A percentile compares a stretch with the other conserved stretches of the same genome.
phyloP scores from a whole-genome alignment of 2,113 vertebrate genomes.

The Seriola quinqueradiata region DNA sequence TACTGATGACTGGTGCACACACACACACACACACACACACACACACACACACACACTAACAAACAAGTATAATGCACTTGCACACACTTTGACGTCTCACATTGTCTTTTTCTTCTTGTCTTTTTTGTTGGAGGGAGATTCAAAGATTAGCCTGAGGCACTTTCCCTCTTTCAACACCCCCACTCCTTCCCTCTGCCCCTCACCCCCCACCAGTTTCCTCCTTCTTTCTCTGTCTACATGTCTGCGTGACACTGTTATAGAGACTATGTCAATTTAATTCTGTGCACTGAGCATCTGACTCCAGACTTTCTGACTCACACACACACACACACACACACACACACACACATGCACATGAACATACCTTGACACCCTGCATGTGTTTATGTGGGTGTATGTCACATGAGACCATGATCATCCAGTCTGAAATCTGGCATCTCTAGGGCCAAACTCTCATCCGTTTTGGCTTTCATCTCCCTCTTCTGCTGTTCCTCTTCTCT shows the following conservation, averaged over 20 bases:
- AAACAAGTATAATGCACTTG: not conserved
- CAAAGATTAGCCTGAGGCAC: constrained; percentile 49
- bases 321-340: not conserved
- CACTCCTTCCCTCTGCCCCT: not conserved
- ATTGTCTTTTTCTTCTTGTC: not conserved
- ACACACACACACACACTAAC: not conserved
- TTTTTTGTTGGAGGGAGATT: constrained; percentile 32
- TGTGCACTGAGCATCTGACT: not conserved
- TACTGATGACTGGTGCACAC: constrained; percentile 28
- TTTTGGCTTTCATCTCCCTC: constrained; percentile 65
- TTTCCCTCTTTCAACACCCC: constrained; percentile 29
- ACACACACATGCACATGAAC: not conserved
- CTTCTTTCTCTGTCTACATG: not conserved
- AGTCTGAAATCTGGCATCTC: constrained; percentile 54
- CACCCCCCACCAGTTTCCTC: not conserved
- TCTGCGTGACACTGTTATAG: not conserved
- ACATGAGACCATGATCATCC: constrained; percentile 38
- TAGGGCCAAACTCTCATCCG: constrained; percentile 32
- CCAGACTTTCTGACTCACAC: constrained; percentile 1
- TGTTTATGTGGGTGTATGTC: constrained; percentile 25
- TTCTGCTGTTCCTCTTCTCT: constrained; percentile 25
- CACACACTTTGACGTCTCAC: not conserved
- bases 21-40: constrained; percentile 5
- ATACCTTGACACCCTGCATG: not conserved
- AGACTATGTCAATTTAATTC: constrained; percentile 24